A percentile compares a stretch with the other conserved stretches of the same genome.
Conservation (phyloP, 2,797 vertebrate genomes). For the Huso huso region DNA sequence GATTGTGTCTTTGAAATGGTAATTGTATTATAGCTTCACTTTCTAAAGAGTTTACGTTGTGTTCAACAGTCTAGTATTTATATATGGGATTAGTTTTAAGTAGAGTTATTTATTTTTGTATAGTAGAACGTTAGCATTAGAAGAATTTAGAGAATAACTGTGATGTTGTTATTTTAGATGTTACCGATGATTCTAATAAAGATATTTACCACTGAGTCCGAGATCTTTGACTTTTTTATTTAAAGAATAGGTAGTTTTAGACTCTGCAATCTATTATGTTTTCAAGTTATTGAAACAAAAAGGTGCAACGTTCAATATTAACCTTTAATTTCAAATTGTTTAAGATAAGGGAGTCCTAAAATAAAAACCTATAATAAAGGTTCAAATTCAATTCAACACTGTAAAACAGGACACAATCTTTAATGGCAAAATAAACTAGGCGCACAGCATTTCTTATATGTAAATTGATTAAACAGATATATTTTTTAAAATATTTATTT, state of each 20-base stretch:
- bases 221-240: conserved; percentile 64
- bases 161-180: conserved; percentile 63
- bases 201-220: conserved; percentile 71
- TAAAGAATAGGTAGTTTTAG: conserved; percentile 10
- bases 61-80: conserved; percentile 34
- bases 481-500: too few relatives aligned
- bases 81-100: conserved; percentile 28
- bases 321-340: too few relatives aligned
- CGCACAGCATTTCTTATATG: too few relatives aligned
- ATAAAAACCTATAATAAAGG: too few relatives aligned
- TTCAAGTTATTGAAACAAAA: conserved; percentile 5
- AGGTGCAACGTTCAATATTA: neutral
- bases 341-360: too few relatives aligned
- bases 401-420: too few relatives aligned
- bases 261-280: conserved; percentile 3
- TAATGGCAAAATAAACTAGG: too few relatives aligned
- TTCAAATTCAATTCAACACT: too few relatives aligned
- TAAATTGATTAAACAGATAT: too few relatives aligned
- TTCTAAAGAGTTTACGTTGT: conserved; percentile 31
- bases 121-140: conserved; percentile 65
- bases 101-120: conserved; percentile 77
- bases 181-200: conserved; percentile 77
- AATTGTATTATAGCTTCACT: conserved; percentile 32
- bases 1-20: conserved; percentile 24
- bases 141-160: conserved; percentile 59